Base-by-base conservation (phyloP, 2,113 vertebrate genomes). In the Uria aalge region DNA sequence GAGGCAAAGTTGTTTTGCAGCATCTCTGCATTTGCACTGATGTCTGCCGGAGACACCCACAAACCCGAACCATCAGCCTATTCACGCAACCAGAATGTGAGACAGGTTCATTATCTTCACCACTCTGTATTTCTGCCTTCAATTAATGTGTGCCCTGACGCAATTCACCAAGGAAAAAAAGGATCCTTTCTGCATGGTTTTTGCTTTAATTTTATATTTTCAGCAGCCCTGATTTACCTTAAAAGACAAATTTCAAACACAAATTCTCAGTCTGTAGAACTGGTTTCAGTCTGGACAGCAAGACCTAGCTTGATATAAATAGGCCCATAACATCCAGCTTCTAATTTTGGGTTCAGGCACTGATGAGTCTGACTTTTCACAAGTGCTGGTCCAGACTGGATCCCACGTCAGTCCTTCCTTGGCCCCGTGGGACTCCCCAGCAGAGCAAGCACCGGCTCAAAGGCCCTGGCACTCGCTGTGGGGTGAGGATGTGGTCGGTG, bases 391-490 rank as follows among this genome's bases (percentile, higher is more conserved):
- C 27, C 76, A 47, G 47, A 4, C 57, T 27, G 17, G 17, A 26
- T 29, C 32, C 57, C 57, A 29, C 2, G 1, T 10, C 36, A 69
- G 38, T 43, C 32, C 6, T n/a, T 22, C 9, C 1, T 40, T 40
- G 20, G 26, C 6, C 52, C 11, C 0, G 9, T 14, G 45, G 36
- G 63, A 53, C 18, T 34, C 30, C 13, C 26, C 72, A 64, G 66
- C 26, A 43, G 32, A 59, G 29, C 41, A 34, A 23, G 17, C 23
- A 12, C 22, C 2, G 8, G 22, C 52, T n/a, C 17, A 41, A 18
- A 40, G n/a, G 30, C 53, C 15, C 38, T 22, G 24, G 16, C 30
- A 38, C 22, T 24, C 0, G 0, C 24, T 26, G 45, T 0, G 1
- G 18, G 9, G 8, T 32, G n/a, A 75, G 77, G 24, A 66, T 21